Evolutionary conservation across 2,888 invertebrate genomes (phyloP).

Genomic region (Furcula furcula): DNA sequence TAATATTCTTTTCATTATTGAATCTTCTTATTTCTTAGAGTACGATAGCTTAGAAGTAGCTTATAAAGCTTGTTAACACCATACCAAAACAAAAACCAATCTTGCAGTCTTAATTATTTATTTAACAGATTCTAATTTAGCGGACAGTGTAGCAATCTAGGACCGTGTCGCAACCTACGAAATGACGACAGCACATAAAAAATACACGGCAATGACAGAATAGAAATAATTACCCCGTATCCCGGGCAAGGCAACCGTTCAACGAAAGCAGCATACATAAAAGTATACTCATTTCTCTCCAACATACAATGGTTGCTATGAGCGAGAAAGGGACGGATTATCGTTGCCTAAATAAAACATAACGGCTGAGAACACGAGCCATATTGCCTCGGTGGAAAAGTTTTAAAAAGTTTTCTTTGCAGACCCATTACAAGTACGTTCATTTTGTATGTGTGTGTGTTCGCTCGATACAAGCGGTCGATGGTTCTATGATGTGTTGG

Average conservation of each 20-base stretch:
- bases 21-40: too few relatives aligned
- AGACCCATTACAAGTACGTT: slow-evolving; percentile 79
- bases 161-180: slow-evolving; percentile 39
- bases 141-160: slow-evolving; percentile 24
- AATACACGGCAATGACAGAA: slow-evolving; percentile 80
- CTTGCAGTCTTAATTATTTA: slow-evolving; percentile 15
- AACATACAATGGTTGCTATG: slow-evolving; percentile 30
- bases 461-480: slow-evolving; percentile 69
- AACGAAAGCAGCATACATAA: slow-evolving; percentile 37
- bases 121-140: slow-evolving; percentile 26
- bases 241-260: slow-evolving; percentile 75
- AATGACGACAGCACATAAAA: slow-evolving; percentile 69
- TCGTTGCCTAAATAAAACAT: slow-evolving; percentile 80
- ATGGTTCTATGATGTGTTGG: slow-evolving; percentile 50
- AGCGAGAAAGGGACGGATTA: slow-evolving; percentile 57
- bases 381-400: slow-evolving; percentile 82
- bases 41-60: too few relatives aligned
- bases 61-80: too few relatives aligned
- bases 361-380: slow-evolving; percentile 81
- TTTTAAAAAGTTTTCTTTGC: slow-evolving; percentile 83
- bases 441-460: slow-evolving; percentile 62
- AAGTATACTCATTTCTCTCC: slow-evolving; percentile 55
- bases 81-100: slow-evolving; percentile 10
- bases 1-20: too few relatives aligned
- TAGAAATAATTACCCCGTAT: slow-evolving; percentile 82